Conservation (phyloP, 2,797 vertebrate species). For the Philypnodon macrostomus region DNA sequence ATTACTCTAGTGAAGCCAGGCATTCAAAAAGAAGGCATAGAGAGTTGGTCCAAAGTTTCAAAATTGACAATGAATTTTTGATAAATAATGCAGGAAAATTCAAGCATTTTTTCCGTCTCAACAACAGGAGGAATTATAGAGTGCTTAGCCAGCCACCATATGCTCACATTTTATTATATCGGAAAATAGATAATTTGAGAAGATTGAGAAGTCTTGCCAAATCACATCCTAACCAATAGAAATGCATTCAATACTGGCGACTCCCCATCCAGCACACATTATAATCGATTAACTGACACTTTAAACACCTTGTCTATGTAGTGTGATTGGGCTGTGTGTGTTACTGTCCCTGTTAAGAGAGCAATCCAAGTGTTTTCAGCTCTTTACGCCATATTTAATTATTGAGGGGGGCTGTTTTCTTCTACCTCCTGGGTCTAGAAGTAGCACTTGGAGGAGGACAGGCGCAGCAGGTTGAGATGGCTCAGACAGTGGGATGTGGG, state of each 20-base stretch:
- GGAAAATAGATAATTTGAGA: too few relatives aligned
- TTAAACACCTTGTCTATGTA: too few relatives aligned
- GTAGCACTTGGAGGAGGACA: constrained; percentile 22
- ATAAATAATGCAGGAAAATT: constrained; percentile 15
- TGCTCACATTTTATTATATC: constrained; percentile 52
- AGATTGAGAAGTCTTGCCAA: too few relatives aligned
- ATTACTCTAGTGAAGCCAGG: neutral
- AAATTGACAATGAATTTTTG: constrained; percentile 5
- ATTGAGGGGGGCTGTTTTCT: constrained; percentile 31
- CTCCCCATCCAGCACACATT: too few relatives aligned
- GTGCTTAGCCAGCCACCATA: constrained; percentile 21
- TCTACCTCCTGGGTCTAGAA: constrained; percentile 34
- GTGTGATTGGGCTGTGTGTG: too few relatives aligned
- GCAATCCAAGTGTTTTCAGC: too few relatives aligned
- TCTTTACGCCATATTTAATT: too few relatives aligned
- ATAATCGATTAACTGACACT: too few relatives aligned
- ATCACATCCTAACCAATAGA: too few relatives aligned
- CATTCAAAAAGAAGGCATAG: constrained; percentile 16
- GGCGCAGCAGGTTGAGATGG: constrained; percentile 40
- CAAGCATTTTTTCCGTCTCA: constrained; percentile 35
- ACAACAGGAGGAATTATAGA: constrained; percentile 21
- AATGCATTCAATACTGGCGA: too few relatives aligned
- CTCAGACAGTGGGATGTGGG: constrained; percentile 42
- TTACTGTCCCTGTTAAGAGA: too few relatives aligned
- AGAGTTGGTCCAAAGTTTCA: constrained; percentile 3